Percentiles rank a stretch among this genome's conserved stretches.
phyloP scores from a whole-genome alignment of 2,113 vertebrate species.

The Cettia cetti region DNA sequence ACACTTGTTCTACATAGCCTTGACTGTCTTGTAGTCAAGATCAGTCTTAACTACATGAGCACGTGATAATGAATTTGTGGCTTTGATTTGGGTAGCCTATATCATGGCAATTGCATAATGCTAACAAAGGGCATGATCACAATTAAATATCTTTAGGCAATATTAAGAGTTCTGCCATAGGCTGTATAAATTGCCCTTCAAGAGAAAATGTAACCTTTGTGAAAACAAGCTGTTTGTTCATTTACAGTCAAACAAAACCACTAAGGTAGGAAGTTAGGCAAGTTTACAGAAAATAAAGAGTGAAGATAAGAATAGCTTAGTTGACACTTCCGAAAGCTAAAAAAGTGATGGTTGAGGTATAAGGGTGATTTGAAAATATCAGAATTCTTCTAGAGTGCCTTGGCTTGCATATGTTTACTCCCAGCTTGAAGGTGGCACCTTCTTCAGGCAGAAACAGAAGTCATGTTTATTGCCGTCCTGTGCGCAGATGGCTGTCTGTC shows the following conservation, averaged over 20 bases:
- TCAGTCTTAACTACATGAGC: background rate
- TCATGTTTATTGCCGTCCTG: background rate
- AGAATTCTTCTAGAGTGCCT: background rate
- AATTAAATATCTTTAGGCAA: background rate
- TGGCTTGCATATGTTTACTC: background rate
- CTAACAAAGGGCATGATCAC: background rate
- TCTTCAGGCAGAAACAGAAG: conserved; percentile 30
- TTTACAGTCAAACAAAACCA: background rate
- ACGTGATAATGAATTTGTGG: background rate
- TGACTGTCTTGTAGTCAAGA: too few relatives aligned
- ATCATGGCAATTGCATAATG: background rate
- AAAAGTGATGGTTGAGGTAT: background rate
- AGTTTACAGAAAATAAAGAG: background rate
- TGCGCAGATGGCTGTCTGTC: conserved; percentile 46
- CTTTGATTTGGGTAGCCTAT: background rate
- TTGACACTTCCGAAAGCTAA: background rate
- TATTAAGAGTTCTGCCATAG: background rate
- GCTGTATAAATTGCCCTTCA: background rate
- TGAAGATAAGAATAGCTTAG: background rate
- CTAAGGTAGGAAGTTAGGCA: background rate
- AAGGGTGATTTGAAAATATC: background rate
- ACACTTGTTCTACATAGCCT: background rate
- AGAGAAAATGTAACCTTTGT: background rate
- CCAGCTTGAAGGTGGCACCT: conserved; percentile 51
- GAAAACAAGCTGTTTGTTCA: background rate